These are phyloP conservation scores for Pseudomyrmex concolor DNA, from an alignment of 1,140 invertebrate species.

Conservation along the genomic window DNA sequence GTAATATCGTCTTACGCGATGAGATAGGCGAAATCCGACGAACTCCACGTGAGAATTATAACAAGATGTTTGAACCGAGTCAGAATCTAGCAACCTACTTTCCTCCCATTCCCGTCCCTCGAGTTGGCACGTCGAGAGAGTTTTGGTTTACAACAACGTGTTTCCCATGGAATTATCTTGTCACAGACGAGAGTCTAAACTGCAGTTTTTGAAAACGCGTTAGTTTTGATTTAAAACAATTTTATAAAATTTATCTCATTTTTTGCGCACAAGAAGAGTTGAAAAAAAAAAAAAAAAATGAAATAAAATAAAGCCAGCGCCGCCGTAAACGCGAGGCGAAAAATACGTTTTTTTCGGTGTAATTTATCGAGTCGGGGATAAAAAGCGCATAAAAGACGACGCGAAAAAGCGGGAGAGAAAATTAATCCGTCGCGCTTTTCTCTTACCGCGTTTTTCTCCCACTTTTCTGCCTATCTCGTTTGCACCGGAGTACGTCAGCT, in stretches of 20 bases:
- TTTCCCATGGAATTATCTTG: slow-evolving; percentile 15
- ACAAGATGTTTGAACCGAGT: slow-evolving; percentile 23
- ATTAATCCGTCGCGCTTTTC: slow-evolving; percentile 68
- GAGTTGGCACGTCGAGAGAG: slow-evolving; percentile 22
- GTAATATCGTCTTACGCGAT: slow-evolving; percentile 55
- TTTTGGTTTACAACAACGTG: background rate
- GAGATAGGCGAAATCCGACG: slow-evolving; percentile 19
- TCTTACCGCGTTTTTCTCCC: slow-evolving; percentile 15
- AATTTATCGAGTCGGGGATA: slow-evolving; percentile 60
- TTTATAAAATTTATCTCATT: too few species aligned
- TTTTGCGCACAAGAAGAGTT: too few species aligned
- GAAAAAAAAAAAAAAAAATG: too few species aligned
- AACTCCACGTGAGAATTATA: slow-evolving; percentile 47
- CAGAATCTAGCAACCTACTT: slow-evolving; percentile 36
- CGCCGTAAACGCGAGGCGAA: background rate
- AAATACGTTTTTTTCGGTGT: slow-evolving; percentile 5
- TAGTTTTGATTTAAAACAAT: background rate
- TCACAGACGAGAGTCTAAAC: background rate
- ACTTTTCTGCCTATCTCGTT: slow-evolving; percentile 38
- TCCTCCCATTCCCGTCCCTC: slow-evolving; percentile 21
- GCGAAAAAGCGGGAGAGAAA: slow-evolving; percentile 66
- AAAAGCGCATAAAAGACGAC: slow-evolving; percentile 36
- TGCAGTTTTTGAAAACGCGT: slow-evolving; percentile 23
- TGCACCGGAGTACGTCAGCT: slow-evolving; percentile 60
- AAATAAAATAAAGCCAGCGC: too few species aligned